phyloP scores from a whole-genome alignment of 2,888 invertebrate genomes.

The Cerceris ruficornis region DNA sequence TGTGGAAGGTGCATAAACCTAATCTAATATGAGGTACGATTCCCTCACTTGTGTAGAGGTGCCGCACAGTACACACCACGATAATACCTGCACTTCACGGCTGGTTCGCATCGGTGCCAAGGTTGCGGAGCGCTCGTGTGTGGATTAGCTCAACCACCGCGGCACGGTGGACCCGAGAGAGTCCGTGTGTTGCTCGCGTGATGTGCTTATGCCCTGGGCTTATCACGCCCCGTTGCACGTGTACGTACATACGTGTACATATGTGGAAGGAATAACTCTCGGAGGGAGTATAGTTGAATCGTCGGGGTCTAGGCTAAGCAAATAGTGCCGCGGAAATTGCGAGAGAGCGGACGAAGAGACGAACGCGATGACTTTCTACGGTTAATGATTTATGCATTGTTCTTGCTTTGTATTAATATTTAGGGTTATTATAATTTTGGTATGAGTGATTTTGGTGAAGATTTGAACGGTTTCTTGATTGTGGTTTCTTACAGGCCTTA shows the following conservation, averaged over 20 bases:
- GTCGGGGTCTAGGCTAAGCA: slow-evolving; percentile 47
- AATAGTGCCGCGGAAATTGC: slow-evolving; percentile 25
- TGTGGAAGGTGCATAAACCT: slow-evolving; percentile 23
- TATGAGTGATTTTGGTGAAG: too few species aligned
- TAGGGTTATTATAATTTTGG: too few species aligned
- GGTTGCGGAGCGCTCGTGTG: slow-evolving; percentile 67
- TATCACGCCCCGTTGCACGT: slow-evolving; percentile 25
- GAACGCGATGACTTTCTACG: background rate
- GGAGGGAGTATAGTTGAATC: slow-evolving; percentile 14
- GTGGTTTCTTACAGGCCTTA: too few species aligned
- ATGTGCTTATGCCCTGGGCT: slow-evolving; percentile 13
- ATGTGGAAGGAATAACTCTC: background rate
- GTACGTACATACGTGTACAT: background rate
- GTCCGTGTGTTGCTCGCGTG: slow-evolving; percentile 27
- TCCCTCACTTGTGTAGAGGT: background rate
- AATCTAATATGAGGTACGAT: slow-evolving; percentile 21
- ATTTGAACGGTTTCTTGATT: too few species aligned
- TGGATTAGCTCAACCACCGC: slow-evolving; percentile 52
- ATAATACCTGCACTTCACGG: slow-evolving; percentile 75
- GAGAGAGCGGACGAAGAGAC: background rate
- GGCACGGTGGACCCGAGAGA: slow-evolving; percentile 4
- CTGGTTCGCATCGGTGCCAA: slow-evolving; percentile 80
- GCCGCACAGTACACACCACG: slow-evolving; percentile 30
- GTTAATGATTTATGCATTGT: background rate
- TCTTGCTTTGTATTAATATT: background rate